Conservation (phyloP, 2,888 invertebrate genomes). For the Drosophila peninsularis region DNA sequence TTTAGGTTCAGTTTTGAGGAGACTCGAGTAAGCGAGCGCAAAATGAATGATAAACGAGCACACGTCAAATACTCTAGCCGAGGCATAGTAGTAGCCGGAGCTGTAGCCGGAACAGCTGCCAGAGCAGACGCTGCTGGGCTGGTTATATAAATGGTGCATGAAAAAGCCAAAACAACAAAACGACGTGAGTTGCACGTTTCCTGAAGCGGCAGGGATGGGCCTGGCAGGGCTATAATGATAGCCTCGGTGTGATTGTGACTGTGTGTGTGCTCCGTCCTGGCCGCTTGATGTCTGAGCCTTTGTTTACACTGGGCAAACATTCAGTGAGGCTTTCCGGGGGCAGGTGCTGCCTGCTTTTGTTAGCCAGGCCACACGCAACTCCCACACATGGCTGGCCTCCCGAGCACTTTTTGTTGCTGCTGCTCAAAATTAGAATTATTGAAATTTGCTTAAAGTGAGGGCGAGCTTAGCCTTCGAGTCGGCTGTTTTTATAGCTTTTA, state of each 20-base stretch:
- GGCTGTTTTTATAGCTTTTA: conserved; percentile 62
- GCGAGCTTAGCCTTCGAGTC: conserved; percentile 49
- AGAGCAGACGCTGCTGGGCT: conserved; percentile 44
- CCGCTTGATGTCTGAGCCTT: conserved; percentile 51
- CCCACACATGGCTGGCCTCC: neutral
- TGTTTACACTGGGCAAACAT: conserved; percentile 75
- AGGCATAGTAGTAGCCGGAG: neutral
- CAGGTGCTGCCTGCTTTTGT: conserved; percentile 40
- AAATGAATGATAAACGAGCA: conserved; percentile 82
- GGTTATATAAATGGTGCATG: conserved; percentile 79
- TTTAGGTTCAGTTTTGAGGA: conserved; percentile 51
- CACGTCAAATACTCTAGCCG: conserved; percentile 75
- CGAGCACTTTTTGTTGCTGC: conserved; percentile 25
- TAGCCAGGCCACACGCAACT: conserved; percentile 20
- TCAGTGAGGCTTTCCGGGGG: conserved; percentile 24
- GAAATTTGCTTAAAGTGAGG: conserved; percentile 63
- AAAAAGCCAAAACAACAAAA: conserved; percentile 81
- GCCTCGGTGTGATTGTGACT: conserved; percentile 20
- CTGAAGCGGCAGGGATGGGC: conserved; percentile 1
- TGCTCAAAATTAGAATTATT: conserved; percentile 70
- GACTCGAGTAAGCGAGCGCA: conserved; percentile 72
- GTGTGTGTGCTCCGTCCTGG: conserved; percentile 2
- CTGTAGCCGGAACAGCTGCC: conserved; percentile 62
- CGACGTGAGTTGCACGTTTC: conserved; percentile 74
- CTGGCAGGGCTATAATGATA: conserved; percentile 29